Evolutionary conservation across 2,113 vertebrate species (phyloP), one percentile per base, ranked within the genome.

Genomic region (Petrocephalus zakoni): DNA sequence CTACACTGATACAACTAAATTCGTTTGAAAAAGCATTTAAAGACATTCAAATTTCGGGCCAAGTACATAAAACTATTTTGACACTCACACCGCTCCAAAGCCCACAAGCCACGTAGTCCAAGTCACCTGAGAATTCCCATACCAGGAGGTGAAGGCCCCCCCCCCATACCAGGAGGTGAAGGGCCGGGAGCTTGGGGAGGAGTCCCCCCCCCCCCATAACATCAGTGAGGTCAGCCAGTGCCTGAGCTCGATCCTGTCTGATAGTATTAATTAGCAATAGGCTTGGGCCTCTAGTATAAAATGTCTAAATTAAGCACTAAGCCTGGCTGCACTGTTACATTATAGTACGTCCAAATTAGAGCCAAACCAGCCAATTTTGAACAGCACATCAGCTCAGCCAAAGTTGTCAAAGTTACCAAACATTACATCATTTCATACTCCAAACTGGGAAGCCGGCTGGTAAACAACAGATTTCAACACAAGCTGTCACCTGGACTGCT

Each of bases 381-480:
- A 13, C 61, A 29, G 25, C n/a, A 68, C 25, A 68, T 68, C 61
- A 29, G 61, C 61, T 68, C 61, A 68, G 61, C 61, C 61, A 68
- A 68, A 68, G n/a, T 68, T 68, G 61, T 68, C 61, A 68, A 68
- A 68, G 61, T 68, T 68, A 68, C 61, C 61, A 68, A 68, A 68
- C 61, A 68, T 68, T 68, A 68, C 61, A 68, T 68, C 61, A 68
- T 68, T 68, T 68, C 61, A 68, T 29, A 11, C 25, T 11, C n/a
- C 25, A 29, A 68, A 29, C 61, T 29, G 25, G 61, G 61, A n/a
- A 68, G 25, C 61, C 25, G 61, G 29, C 61, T 29, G 61, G 61
- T 68, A 68, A 68, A 68, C 61, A 68, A 68, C 61, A 68, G 61
- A 68, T 29, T 68, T 68, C n/a, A 29, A 68, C 61, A 68, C 61